Evolutionary conservation across 2,113 vertebrate genomes (phyloP).

Genomic region (Lepus americanus): DNA sequence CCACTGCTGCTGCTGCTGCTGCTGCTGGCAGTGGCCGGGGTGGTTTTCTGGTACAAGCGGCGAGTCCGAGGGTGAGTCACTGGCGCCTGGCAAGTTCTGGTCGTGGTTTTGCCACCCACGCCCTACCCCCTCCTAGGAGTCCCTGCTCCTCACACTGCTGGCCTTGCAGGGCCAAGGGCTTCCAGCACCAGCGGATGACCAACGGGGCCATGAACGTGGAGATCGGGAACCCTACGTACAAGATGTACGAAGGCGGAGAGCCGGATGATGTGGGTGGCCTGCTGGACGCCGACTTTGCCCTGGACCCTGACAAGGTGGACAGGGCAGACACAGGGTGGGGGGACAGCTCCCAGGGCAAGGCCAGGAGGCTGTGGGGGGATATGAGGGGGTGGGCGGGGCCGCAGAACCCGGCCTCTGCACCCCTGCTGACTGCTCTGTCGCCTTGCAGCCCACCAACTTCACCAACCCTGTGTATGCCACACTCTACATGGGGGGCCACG

Average conservation of each 20-base stretch:
- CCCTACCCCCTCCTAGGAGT: accelerated
- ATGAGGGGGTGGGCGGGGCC: not conserved
- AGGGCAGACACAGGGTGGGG: not conserved
- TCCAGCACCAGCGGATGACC: constrained; percentile 98
- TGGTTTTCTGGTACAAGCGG: constrained; percentile 95
- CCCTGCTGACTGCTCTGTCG: not conserved
- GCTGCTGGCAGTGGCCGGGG: constrained; percentile 90
- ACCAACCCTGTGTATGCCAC: constrained; percentile 98
- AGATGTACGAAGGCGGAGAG: constrained; percentile 98
- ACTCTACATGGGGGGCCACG: constrained; percentile 98
- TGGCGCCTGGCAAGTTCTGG: not conserved
- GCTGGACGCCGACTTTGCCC: constrained; percentile 95
- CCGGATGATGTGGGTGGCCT: constrained; percentile 95
- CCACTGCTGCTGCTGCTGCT: constrained; percentile 93
- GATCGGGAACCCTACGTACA: constrained; percentile 98
- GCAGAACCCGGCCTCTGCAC: accelerated
- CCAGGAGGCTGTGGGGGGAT: accelerated
- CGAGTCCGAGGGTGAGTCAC: constrained; percentile 94
- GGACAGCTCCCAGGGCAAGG: not conserved
- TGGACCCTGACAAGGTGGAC: constrained; percentile 96
- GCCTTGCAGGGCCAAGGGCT: constrained; percentile 94
- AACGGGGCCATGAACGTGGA: constrained; percentile 99
- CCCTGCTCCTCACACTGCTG: accelerated
- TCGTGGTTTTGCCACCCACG: not conserved
- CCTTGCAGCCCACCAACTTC: constrained; percentile 96